Percentiles rank a stretch among this genome's conserved stretches.
These are phyloP conservation scores for Xestia c-nigrum DNA, from an alignment of 2,888 invertebrate species.

Conservation along the genomic window DNA sequence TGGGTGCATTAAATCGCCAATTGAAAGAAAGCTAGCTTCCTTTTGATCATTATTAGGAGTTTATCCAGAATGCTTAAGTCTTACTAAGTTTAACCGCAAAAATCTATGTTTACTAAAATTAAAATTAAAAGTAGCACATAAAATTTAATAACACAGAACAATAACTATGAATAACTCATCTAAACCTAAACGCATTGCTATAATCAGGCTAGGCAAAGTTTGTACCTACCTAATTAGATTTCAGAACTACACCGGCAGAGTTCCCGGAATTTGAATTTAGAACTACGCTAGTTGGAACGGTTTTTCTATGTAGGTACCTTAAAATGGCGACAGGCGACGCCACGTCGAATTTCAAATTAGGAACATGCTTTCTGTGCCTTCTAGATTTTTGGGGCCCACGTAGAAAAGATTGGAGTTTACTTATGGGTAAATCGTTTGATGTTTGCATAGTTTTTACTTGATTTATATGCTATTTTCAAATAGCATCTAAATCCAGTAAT, in stretches of 20 bases:
- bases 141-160: slow-evolving; percentile 1
- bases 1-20: too few species aligned
- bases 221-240: slow-evolving; percentile 60
- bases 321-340: slow-evolving; percentile 42
- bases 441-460: neutral
- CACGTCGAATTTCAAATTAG: slow-evolving; percentile 46
- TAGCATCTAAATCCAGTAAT: too few species aligned
- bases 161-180: slow-evolving; percentile 11
- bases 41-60: too few species aligned
- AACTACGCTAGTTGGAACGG: slow-evolving; percentile 47
- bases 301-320: slow-evolving; percentile 52
- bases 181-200: slow-evolving; percentile 41
- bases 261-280: slow-evolving; percentile 61
- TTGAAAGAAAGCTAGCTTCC: too few species aligned
- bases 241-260: slow-evolving; percentile 44
- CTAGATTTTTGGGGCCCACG: slow-evolving; percentile 19
- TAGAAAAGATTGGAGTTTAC: slow-evolving; percentile 30
- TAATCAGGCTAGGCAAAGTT: slow-evolving; percentile 51
- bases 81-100: too few species aligned
- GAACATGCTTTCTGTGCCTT: slow-evolving; percentile 30
- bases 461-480: neutral
- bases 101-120: too few species aligned
- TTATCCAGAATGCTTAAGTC: too few species aligned
- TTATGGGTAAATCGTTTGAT: slow-evolving; percentile 22
- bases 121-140: neutral